Percentiles rank a stretch among this genome's conserved stretches.
Evolutionary conservation across 2,888 invertebrate species (phyloP).

Genomic region (Timandra comae): DNA sequence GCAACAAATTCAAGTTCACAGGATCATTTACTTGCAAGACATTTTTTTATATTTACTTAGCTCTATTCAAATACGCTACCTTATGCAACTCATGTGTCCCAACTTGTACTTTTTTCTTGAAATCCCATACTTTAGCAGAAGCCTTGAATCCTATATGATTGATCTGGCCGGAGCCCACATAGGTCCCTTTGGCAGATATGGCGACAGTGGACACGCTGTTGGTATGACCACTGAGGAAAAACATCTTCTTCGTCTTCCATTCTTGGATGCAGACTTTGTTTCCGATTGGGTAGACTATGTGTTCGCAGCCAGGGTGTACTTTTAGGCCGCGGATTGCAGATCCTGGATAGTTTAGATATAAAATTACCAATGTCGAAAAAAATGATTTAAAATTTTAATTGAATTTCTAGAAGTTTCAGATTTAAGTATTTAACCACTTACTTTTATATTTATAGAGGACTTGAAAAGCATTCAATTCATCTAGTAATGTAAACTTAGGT

Average conservation of each 20-base stretch:
- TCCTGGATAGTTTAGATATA: conserved; percentile 41
- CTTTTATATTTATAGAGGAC: too few species aligned
- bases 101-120: conserved; percentile 77
- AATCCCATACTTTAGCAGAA: conserved; percentile 92
- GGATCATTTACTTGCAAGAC: too few species aligned
- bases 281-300: conserved; percentile 86
- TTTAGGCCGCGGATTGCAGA: conserved; percentile 77
- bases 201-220: conserved; percentile 87
- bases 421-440: too few species aligned
- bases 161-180: conserved; percentile 92
- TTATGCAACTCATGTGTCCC: conserved; percentile 90
- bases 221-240: conserved; percentile 86
- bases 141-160: conserved; percentile 95
- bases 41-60: too few species aligned
- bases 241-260: conserved; percentile 82
- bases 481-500: too few species aligned
- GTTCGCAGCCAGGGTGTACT: conserved; percentile 82
- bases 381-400: too few species aligned
- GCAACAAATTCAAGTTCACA: too few species aligned
- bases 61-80: too few species aligned
- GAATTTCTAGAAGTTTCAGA: too few species aligned
- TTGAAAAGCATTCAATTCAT: too few species aligned
- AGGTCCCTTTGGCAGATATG: conserved; percentile 84
- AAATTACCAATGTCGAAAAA: too few species aligned
- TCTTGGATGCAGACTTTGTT: conserved; percentile 85